Conservation (phyloP, 2,113 vertebrate species). For the Podiceps cristatus region DNA sequence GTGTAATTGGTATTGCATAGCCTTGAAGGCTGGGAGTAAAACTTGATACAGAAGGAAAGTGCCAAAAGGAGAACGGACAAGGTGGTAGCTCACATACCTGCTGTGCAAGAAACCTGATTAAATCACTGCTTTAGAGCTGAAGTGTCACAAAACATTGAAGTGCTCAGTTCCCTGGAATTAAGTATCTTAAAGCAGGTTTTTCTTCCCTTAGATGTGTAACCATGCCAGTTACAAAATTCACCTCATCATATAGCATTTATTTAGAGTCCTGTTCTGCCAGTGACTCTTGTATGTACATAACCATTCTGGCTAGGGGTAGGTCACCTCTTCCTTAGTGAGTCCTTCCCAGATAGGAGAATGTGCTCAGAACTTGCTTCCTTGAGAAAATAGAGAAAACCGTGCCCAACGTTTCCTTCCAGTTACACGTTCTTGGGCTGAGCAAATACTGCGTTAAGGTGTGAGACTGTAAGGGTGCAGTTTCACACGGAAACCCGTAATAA, state of each 20-base stretch:
- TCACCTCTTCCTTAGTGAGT: background rate
- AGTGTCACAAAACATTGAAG: background rate
- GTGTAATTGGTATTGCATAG: background rate
- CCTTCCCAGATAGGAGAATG: background rate
- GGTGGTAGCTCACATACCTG: background rate
- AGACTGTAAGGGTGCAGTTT: background rate
- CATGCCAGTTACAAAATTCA: background rate
- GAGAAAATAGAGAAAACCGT: background rate
- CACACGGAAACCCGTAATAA: accelerated
- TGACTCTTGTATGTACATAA: background rate
- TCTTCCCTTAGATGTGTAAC: background rate
- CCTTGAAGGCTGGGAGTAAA: background rate
- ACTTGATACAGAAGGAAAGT: background rate
- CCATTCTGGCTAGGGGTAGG: background rate
- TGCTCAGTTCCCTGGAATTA: background rate
- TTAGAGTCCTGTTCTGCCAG: background rate
- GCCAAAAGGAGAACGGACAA: background rate
- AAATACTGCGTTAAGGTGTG: background rate
- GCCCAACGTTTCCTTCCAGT: background rate
- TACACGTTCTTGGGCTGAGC: background rate
- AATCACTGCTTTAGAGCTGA: background rate
- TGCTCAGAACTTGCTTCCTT: background rate
- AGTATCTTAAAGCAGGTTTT: background rate
- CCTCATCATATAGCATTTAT: background rate
- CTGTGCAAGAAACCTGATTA: background rate